These are phyloP conservation scores for Malurus splendens DNA, from an alignment of 2,797 vertebrate species.

Conservation along the genomic window DNA sequence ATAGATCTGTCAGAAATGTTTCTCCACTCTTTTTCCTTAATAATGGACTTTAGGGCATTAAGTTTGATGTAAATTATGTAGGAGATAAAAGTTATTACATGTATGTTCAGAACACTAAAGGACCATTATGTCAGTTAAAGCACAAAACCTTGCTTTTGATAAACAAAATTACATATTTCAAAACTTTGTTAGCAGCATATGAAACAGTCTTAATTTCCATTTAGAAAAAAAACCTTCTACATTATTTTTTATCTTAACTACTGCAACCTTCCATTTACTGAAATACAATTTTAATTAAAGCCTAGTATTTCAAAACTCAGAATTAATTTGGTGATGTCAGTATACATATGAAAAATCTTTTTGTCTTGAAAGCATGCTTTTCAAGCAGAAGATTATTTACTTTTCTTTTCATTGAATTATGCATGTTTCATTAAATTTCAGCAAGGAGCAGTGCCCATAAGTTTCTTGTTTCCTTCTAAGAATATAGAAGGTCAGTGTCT, in stretches of 20 bases:
- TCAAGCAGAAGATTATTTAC: background rate
- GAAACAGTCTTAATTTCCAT: background rate
- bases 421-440: background rate
- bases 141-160: background rate
- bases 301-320: background rate
- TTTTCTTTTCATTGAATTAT: background rate
- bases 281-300: background rate
- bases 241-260: background rate
- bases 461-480: background rate
- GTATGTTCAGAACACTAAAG: background rate
- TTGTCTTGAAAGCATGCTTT: background rate
- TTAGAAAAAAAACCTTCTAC: background rate
- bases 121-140: background rate
- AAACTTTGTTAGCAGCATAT: background rate
- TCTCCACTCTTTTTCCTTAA: background rate
- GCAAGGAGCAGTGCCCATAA: background rate
- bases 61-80: background rate
- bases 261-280: background rate
- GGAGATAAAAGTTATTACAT: background rate
- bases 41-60: background rate
- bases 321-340: background rate
- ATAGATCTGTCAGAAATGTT: background rate
- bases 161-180: background rate
- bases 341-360: background rate
- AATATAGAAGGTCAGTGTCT: background rate